phyloP scores from a whole-genome alignment of 2,797 vertebrate genomes.

The Pseudochirops cupreus region DNA sequence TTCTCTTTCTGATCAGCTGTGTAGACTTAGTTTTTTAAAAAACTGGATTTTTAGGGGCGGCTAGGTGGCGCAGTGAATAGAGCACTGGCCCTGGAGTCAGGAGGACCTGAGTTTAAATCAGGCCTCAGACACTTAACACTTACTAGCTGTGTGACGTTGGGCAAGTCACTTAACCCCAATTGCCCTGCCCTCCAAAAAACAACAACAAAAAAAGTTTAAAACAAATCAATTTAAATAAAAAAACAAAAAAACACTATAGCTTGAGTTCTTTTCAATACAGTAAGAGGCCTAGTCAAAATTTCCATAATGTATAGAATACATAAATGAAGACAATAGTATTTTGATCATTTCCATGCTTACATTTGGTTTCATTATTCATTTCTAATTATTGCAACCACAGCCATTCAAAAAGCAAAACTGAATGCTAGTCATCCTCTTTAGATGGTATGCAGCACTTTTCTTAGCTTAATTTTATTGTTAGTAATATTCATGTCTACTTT shows the following conservation, averaged over 20 bases:
- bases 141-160: no score
- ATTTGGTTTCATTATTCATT: neutral
- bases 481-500: neutral
- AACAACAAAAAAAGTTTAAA: no score
- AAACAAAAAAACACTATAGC: neutral
- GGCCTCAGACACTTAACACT: no score
- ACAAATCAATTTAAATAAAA: no score
- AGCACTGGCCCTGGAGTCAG: no score
- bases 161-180: no score
- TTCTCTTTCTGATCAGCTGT: neutral
- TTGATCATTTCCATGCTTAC: neutral
- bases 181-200: no score
- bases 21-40: neutral
- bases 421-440: neutral
- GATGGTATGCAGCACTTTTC: neutral
- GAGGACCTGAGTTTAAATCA: no score
- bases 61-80: no score
- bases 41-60: neutral
- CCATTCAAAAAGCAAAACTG: neutral
- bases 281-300: neutral
- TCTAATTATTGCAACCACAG: neutral
- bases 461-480: conserved; percentile 13
- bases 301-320: neutral
- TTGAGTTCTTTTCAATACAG: neutral
- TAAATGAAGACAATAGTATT: neutral